A percentile compares a stretch with the other conserved stretches of the same genome.
These are phyloP conservation scores for Belgica antarctica DNA, from an alignment of 2,888 invertebrate species.

Conservation along the genomic window DNA sequence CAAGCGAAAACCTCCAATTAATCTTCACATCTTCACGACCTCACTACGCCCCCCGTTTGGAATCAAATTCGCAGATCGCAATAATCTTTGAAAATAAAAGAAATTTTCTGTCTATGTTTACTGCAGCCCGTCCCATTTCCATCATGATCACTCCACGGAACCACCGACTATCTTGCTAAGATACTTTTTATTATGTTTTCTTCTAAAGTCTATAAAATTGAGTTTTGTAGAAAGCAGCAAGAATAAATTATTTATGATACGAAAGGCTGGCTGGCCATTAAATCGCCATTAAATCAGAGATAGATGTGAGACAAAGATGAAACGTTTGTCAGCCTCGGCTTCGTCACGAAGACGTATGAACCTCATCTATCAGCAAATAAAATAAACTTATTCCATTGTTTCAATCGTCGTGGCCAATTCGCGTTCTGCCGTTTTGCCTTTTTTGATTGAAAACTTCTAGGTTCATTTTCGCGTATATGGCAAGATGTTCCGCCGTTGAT, in stretches of 20 bases:
- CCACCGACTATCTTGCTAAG: background rate
- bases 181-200: too few species aligned
- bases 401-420: background rate
- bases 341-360: background rate
- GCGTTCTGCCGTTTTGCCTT: background rate
- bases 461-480: background rate
- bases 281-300: constrained; percentile 4
- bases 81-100: too few species aligned
- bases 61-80: too few species aligned
- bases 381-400: constrained; percentile 31
- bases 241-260: constrained; percentile 28
- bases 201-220: background rate
- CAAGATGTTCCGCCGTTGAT: background rate
- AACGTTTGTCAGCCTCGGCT: background rate
- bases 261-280: background rate
- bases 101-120: too few species aligned
- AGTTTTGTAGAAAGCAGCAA: background rate
- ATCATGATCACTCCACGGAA: constrained; percentile 6
- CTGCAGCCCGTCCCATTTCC: background rate
- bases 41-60: too few species aligned
- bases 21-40: too few species aligned
- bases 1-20: too few species aligned
- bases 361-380: constrained; percentile 13
- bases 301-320: background rate
- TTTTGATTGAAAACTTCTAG: background rate